phyloP scores from a whole-genome alignment of 2,113 vertebrate genomes.

The Lepus timidus region DNA sequence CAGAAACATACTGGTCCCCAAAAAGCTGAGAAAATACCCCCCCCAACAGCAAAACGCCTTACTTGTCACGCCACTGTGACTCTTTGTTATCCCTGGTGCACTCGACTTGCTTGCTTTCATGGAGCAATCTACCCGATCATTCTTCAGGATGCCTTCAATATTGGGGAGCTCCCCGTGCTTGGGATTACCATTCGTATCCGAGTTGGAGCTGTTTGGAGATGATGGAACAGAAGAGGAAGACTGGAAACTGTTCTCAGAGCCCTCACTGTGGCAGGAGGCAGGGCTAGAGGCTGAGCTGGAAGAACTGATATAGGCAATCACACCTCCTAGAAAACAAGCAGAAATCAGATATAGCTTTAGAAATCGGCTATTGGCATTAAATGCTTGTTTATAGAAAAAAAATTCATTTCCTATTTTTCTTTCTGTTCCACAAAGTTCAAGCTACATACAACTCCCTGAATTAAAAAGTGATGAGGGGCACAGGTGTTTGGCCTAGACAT shows the following conservation, averaged over 20 bases:
- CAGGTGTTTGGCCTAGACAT: too few species aligned
- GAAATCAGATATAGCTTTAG: conserved; percentile 25
- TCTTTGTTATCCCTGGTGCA: conserved; percentile 87
- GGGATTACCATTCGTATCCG: conserved; percentile 83
- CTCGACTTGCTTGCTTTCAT: conserved; percentile 89
- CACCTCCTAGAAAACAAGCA: conserved; percentile 87
- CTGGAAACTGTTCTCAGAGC: conserved; percentile 93
- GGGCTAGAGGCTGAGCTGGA: conserved; percentile 94
- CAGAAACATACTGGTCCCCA: not conserved
- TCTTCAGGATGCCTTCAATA: conserved; percentile 83
- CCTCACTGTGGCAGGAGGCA: conserved; percentile 94
- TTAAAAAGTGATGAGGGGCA: not conserved
- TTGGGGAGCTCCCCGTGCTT: conserved; percentile 81
- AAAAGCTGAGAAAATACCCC: not conserved
- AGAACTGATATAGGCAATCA: conserved; percentile 98
- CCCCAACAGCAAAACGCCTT: conserved; percentile 80
- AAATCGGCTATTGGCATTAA: not conserved
- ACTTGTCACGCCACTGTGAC: conserved; percentile 95
- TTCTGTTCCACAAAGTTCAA: not conserved
- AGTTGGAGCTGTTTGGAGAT: conserved; percentile 91
- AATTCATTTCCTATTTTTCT: not conserved
- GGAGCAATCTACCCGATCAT: conserved; percentile 85
- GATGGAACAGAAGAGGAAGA: conserved; percentile 91
- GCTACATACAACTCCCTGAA: not conserved
- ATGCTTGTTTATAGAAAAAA: not conserved